These are phyloP conservation scores for Syngnathus acus DNA, from an alignment of 2,797 vertebrate species.

Conservation along the genomic window DNA sequence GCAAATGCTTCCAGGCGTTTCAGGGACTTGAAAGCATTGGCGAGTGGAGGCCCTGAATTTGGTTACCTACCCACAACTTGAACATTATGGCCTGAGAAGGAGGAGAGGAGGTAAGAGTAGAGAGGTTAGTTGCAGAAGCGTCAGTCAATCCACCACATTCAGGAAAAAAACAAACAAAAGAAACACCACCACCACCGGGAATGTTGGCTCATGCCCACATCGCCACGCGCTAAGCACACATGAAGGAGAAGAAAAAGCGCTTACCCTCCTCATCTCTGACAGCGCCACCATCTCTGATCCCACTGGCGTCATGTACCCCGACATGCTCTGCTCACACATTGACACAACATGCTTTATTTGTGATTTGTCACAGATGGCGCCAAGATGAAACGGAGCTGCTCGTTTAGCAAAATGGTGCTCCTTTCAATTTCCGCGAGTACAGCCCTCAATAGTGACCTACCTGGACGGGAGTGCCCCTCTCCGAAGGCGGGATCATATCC, in stretches of 20 bases:
- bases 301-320: conserved; percentile 85
- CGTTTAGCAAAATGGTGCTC: no score
- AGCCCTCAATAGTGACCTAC: conserved; percentile 56
- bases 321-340: conserved; percentile 67
- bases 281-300: conserved; percentile 82
- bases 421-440: no score
- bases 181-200: no score
- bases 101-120: conserved; percentile 31
- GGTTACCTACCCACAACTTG: conserved; percentile 71
- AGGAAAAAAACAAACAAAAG: neutral
- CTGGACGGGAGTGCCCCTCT: conserved; percentile 80
- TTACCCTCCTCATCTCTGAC: conserved; percentile 87
- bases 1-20: conserved; percentile 60
- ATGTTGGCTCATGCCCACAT: neutral
- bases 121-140: conserved; percentile 52
- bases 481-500: conserved; percentile 94
- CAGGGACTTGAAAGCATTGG: conserved; percentile 56
- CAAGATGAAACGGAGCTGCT: no score
- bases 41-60: conserved; percentile 7
- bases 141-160: neutral
- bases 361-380: no score
- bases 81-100: conserved; percentile 62
- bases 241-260: conserved; percentile 17
- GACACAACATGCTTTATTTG: neutral
- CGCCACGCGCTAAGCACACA: neutral